Conservation (phyloP, 2,113 vertebrate species). For the Henicopernis longicauda region DNA sequence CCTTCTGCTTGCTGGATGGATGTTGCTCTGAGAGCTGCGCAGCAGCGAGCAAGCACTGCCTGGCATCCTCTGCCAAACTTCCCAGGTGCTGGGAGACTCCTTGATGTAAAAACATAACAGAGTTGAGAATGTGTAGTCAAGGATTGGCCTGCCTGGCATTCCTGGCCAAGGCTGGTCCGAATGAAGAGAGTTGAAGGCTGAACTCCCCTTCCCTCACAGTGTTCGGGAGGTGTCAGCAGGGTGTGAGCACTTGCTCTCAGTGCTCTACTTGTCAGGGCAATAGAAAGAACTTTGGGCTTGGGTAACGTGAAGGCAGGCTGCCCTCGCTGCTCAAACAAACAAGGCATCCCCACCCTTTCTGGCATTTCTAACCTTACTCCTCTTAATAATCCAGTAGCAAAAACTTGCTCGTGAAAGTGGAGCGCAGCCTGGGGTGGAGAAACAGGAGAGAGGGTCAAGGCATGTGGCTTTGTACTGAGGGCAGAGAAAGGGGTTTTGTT, state of each 20-base stretch:
- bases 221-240: not conserved
- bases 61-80: not conserved
- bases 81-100: not conserved
- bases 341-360: not conserved
- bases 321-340: not conserved
- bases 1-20: not conserved
- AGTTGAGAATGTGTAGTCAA: not conserved
- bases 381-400: not conserved
- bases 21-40: not conserved
- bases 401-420: not conserved
- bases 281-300: not conserved
- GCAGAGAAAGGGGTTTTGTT: not conserved
- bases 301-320: not conserved
- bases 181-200: not conserved
- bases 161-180: not conserved
- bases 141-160: not conserved
- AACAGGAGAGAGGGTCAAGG: not conserved
- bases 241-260: not conserved
- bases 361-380: not conserved
- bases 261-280: not conserved
- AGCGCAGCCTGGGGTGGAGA: not conserved
- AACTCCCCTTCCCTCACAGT: not conserved
- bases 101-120: not conserved
- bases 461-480: not conserved
- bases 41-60: fast-evolving